Percentiles rank a stretch among this genome's conserved stretches.
These are phyloP conservation scores for Rhopalosiphum nymphaeae DNA, from an alignment of 2,888 invertebrate genomes.

Conservation along the genomic window DNA sequence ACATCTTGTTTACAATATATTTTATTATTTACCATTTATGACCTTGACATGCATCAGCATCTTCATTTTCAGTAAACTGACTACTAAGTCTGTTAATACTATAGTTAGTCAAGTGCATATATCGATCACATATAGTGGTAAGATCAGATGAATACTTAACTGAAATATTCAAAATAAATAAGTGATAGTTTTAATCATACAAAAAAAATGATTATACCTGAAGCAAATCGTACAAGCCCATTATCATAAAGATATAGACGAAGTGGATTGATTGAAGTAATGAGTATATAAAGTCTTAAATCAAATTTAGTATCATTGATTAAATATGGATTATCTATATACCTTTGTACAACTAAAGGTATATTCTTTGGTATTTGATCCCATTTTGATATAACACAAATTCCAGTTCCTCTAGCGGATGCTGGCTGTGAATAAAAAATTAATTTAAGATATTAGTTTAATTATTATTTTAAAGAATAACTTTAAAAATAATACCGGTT, in stretches of 20 bases:
- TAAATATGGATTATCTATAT: conserved; percentile 83
- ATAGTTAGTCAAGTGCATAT: conserved; percentile 94
- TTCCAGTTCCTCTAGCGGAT: conserved; percentile 95
- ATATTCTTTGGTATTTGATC: conserved; percentile 92
- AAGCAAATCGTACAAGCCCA: conserved; percentile 95
- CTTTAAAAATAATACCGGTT: conserved; percentile 78
- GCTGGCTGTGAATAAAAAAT: conserved; percentile 80
- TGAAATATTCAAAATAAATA: conserved; percentile 54
- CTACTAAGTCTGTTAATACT: conserved; percentile 90
- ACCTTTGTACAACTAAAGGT: conserved; percentile 90
- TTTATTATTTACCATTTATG: conserved; percentile 87
- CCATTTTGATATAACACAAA: conserved; percentile 94
- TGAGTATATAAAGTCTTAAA: conserved; percentile 92
- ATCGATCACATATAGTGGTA: conserved; percentile 84
- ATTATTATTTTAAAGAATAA: neutral
- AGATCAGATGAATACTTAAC: conserved; percentile 69
- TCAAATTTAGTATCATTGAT: conserved; percentile 98
- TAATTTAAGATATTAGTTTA: neutral
- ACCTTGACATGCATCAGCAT: conserved; percentile 90
- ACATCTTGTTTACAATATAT: conserved; percentile 25
- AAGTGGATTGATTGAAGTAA: conserved; percentile 94
- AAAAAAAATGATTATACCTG: conserved; percentile 74
- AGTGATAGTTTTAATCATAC: neutral
- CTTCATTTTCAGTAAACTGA: conserved; percentile 89
- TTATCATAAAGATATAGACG: conserved; percentile 94